Base-by-base conservation (phyloP, 2,797 vertebrate genomes). In the Acanthopagrus latus region DNA sequence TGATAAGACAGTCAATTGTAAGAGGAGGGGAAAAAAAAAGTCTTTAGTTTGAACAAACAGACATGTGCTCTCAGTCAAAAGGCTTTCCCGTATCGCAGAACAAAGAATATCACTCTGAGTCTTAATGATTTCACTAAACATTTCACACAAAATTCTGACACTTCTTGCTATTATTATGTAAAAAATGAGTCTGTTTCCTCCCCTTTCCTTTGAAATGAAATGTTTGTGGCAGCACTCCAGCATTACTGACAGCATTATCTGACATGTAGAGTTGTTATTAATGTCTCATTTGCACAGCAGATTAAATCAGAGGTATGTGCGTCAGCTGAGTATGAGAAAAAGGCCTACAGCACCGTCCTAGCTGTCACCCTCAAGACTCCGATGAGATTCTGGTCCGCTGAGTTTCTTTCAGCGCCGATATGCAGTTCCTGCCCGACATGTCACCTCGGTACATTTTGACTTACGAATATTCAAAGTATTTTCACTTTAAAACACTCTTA, bases 271-370 rank as follows among this genome's bases (percentile, higher is more conserved):
- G 71, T 25, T 10, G 72, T 78, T 83, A 90, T 88, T 83, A 88
- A 80, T 83, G 57, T 85, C 64, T 82, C 73, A 85, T 93, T 90
- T 89, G 69, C 64, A 87, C 86, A 82, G 83, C 69, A 87, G 85
- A 90, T 92, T 93, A 89, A 87, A 76, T 85, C 83, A 18, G 73
- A 88, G 92, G 90, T 89, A 93, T 93, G 88, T 66, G 79, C 72
- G 60, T 87, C 62, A 68, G 69, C 85, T 59, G 65, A 76, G 87
- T 68, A 75, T 83, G 87, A 86, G 88, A 90, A 86, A 33, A 83
- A 74, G 38, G 55, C 66, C 58, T 23, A 20, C 70, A 47, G 79
- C 69, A 38, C 83, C 43, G 56, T 62, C 50, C 21, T 4, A 11
- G 68, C 55, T 80, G 54, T 77, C 78, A 71, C 62, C 51, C 57